Conservation (phyloP, 35 echinoderm and acorn worm genomes). For the Heliocidaris tuberculata region DNA sequence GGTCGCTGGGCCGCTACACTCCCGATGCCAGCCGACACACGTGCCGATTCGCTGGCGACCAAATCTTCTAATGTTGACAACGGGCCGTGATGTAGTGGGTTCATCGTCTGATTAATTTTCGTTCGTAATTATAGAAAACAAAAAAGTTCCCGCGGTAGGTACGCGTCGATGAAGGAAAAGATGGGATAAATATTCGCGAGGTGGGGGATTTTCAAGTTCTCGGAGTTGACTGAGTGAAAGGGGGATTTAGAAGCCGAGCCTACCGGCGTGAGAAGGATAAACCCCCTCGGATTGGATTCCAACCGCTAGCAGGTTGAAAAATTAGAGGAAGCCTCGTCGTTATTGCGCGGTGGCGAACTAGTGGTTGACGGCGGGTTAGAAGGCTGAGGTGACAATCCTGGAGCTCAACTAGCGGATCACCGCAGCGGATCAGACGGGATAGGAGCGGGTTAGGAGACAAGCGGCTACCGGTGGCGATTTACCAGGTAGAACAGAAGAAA, state of each 20-base stretch:
- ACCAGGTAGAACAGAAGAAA: not conserved
- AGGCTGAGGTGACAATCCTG: constrained; percentile 27
- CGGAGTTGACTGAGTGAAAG: not conserved
- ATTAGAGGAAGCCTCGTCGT: constrained; percentile 14
- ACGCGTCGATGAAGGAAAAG: not conserved
- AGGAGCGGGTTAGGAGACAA: not conserved
- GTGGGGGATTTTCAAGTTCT: not conserved
- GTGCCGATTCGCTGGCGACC: constrained; percentile 34
- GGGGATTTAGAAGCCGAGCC: constrained; percentile 6
- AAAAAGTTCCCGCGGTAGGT: not conserved
- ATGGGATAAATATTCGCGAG: not conserved
- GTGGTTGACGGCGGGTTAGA: not conserved
- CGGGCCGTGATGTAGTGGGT: constrained; percentile 13
- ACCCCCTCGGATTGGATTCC: constrained; percentile 21
- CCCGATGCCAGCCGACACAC: constrained; percentile 29
- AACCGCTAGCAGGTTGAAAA: not conserved
- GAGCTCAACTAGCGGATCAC: constrained; percentile 44
- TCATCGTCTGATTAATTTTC: constrained; percentile 38
- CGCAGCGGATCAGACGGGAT: constrained; percentile 38
- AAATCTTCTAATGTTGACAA: constrained; percentile 43
- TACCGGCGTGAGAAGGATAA: not conserved
- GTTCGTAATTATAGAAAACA: not conserved
- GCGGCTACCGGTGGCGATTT: constrained; percentile 28
- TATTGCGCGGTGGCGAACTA: not conserved
- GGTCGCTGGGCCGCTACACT: constrained; percentile 14